A percentile compares a stretch with the other conserved stretches of the same genome.
Evolutionary conservation across 2,797 vertebrate genomes (phyloP).

Genomic region (Sebastolobus alascanus): DNA sequence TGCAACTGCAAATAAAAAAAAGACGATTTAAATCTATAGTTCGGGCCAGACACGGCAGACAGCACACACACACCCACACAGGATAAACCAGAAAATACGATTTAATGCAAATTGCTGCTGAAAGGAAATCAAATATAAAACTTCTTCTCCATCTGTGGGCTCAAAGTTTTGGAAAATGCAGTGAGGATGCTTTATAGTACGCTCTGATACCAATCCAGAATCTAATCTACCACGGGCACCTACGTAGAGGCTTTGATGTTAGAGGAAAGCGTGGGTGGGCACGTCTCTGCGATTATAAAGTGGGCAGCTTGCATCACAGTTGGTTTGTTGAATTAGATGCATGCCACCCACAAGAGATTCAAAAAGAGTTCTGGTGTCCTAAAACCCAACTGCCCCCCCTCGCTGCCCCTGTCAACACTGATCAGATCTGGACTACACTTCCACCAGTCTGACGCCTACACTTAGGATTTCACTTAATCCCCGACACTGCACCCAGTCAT

Average conservation of each 20-base stretch:
- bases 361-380: conserved; percentile 34
- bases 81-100: conserved; percentile 36
- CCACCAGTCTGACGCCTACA: conserved; percentile 21
- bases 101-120: conserved; percentile 54
- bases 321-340: conserved; percentile 42
- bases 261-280: conserved; percentile 37
- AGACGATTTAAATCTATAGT: conserved; percentile 25
- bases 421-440: conserved; percentile 21
- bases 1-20: conserved; percentile 47
- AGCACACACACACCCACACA: background rate
- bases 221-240: conserved; percentile 48
- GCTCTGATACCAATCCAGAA: conserved; percentile 36
- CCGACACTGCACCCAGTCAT: conserved; percentile 10
- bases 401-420: background rate
- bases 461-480: conserved; percentile 29
- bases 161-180: conserved; percentile 45
- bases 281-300: conserved; percentile 47
- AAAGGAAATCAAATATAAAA: conserved; percentile 52
- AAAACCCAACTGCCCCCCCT: background rate
- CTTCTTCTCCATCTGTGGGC: conserved; percentile 31
- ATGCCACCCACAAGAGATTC: conserved; percentile 29
- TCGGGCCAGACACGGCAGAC: conserved; percentile 5
- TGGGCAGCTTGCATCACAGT: conserved; percentile 57
- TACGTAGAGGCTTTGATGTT: conserved; percentile 46
- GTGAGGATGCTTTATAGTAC: conserved; percentile 24